These are phyloP conservation scores for Corbicula japonica DNA, from an alignment of 2,888 invertebrate species.

Conservation along the genomic window DNA sequence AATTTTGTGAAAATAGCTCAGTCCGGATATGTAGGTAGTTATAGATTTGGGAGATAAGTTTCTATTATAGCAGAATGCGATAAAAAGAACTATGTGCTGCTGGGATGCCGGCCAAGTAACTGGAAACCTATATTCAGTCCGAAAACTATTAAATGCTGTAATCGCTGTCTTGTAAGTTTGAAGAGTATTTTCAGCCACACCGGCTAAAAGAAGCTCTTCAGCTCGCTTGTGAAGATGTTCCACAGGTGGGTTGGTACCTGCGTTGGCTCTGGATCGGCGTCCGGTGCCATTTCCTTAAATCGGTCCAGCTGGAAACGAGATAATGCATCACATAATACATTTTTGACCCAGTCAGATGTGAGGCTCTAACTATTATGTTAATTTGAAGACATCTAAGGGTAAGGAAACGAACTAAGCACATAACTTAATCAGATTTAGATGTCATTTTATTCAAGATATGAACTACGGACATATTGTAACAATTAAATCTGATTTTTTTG, in stretches of 20 bases:
- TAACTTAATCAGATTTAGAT: slow-evolving; percentile 13
- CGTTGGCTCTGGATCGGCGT: slow-evolving; percentile 9
- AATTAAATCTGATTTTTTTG: slow-evolving; percentile 18
- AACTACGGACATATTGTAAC: slow-evolving; percentile 32
- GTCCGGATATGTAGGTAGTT: slow-evolving; percentile 3
- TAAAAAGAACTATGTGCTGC: slow-evolving; percentile 21
- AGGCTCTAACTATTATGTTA: slow-evolving; percentile 28
- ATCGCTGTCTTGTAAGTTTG: slow-evolving; percentile 20
- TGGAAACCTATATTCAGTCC: neutral
- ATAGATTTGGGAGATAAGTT: slow-evolving; percentile 18
- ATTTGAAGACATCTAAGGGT: slow-evolving; percentile 15
- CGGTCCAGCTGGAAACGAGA: slow-evolving; percentile 27
- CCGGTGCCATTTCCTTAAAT: slow-evolving; percentile 32
- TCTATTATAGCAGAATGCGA: slow-evolving; percentile 24
- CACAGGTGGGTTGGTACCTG: slow-evolving; percentile 32
- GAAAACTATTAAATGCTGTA: slow-evolving; percentile 1
- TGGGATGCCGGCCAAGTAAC: slow-evolving; percentile 11
- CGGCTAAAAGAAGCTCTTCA: slow-evolving; percentile 8
- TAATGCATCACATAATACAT: slow-evolving; percentile 13
- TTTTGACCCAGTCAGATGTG: slow-evolving; percentile 18
- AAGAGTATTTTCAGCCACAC: slow-evolving; percentile 17
- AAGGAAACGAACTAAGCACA: slow-evolving; percentile 22
- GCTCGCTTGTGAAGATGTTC: slow-evolving; percentile 23
- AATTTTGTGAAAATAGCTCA: slow-evolving; percentile 31
- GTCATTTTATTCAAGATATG: slow-evolving; percentile 32